Percentiles rank a stretch among this genome's conserved stretches.
Evolutionary conservation across 2,797 vertebrate genomes (phyloP).

Genomic region (Australoheros facetus): DNA sequence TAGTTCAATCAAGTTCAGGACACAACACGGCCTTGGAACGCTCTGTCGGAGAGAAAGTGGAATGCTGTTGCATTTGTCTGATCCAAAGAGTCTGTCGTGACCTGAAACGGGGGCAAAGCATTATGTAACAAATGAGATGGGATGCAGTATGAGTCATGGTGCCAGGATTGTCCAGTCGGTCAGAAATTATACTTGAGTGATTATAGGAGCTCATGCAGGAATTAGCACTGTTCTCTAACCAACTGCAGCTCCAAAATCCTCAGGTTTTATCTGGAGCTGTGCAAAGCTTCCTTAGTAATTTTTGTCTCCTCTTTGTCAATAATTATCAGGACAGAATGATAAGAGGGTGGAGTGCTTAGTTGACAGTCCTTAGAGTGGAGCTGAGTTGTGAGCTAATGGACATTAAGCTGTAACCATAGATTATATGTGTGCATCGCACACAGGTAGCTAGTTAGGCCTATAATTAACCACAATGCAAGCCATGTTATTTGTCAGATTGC

Average conservation of each 20-base stretch:
- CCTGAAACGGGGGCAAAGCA: conserved; percentile 25
- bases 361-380: not conserved
- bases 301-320: not conserved
- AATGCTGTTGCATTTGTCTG: not conserved
- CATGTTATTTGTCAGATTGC: not conserved
- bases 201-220: not conserved
- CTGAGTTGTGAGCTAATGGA: not conserved
- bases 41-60: conserved; percentile 4
- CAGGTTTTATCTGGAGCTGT: not conserved
- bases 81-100: conserved; percentile 16
- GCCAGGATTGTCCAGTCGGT: conserved; percentile 30
- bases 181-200: conserved; percentile 25
- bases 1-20: conserved; percentile 1
- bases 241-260: not conserved
- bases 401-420: not conserved
- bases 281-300: not conserved
- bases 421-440: not conserved
- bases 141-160: conserved; percentile 45
- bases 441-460: not conserved
- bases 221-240: not conserved
- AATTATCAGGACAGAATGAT: not conserved
- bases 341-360: not conserved
- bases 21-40: not conserved
- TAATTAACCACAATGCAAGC: not conserved
- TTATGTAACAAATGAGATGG: conserved; percentile 42